A percentile compares a stretch with the other conserved stretches of the same genome.
phyloP scores from a whole-genome alignment of 2,888 invertebrate species.

The Drosophila merina region DNA sequence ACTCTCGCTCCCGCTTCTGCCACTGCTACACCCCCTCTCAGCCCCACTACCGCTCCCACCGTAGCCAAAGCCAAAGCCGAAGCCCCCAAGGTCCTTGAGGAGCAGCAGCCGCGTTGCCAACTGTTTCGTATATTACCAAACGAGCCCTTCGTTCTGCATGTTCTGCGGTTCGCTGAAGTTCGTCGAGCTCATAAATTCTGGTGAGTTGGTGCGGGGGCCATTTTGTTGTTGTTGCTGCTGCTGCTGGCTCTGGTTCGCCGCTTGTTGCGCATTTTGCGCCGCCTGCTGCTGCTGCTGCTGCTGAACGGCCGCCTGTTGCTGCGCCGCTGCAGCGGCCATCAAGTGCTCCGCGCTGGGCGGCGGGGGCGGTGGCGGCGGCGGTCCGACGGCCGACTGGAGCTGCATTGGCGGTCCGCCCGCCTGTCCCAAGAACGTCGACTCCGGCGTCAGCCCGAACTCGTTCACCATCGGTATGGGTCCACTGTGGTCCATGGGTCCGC shows the following conservation, averaged over 20 bases:
- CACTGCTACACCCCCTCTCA: no score
- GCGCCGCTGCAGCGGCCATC: constrained; percentile 60
- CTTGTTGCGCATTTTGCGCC: constrained; percentile 81
- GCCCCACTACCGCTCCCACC: constrained; percentile 40
- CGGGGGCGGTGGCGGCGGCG: constrained; percentile 84
- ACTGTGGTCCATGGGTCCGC: constrained; percentile 89
- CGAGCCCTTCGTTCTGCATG: constrained; percentile 89
- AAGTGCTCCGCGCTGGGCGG: constrained; percentile 84
- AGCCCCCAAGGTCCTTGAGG: constrained; percentile 72
- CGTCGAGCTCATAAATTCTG: constrained; percentile 88
- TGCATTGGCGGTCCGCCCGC: constrained; percentile 84
- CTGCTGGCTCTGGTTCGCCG: constrained; percentile 55
- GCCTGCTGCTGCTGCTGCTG: constrained; percentile 57
- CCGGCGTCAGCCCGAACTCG: constrained; percentile 90
- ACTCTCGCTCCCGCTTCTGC: constrained; percentile 33
- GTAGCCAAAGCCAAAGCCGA: constrained; percentile 52
- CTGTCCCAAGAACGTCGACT: constrained; percentile 86
- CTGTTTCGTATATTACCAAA: constrained; percentile 87
- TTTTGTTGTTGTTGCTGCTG: constrained; percentile 79
- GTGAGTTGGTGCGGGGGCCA: constrained; percentile 90
- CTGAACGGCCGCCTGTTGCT: constrained; percentile 75
- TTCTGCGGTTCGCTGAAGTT: constrained; percentile 89
- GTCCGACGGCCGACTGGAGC: constrained; percentile 83
- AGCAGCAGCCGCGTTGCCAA: constrained; percentile 83
- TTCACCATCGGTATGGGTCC: constrained; percentile 89